These are phyloP conservation scores for Apaloderma vittatum DNA, from an alignment of 2,113 vertebrate genomes.

Conservation along the genomic window DNA sequence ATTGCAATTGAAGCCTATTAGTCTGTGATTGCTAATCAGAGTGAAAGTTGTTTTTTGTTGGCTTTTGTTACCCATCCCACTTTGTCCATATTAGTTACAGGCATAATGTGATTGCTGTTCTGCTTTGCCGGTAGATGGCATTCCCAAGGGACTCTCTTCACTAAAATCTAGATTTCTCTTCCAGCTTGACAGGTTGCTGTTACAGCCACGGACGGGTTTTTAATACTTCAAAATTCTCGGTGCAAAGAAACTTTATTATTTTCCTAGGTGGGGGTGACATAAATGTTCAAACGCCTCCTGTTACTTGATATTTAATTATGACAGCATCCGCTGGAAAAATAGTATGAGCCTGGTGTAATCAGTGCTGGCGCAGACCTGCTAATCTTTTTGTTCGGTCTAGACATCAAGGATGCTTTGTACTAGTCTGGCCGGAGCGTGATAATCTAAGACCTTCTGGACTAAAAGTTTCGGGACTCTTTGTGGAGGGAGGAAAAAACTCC, in stretches of 20 bases:
- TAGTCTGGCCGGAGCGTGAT: slow-evolving; percentile 4
- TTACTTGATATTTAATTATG: slow-evolving; percentile 58
- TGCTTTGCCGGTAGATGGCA: not conserved
- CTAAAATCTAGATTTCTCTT: not conserved
- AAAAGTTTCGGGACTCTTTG: not conserved
- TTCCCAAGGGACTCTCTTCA: not conserved
- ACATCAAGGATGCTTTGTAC: slow-evolving; percentile 57
- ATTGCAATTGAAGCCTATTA: slow-evolving; percentile 27
- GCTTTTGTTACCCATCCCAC: slow-evolving; percentile 33
- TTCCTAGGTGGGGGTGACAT: slow-evolving; percentile 23
- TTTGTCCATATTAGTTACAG: slow-evolving; percentile 32
- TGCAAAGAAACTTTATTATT: slow-evolving; percentile 11
- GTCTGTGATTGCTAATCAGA: not conserved
- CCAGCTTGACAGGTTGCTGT: not conserved
- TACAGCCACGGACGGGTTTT: not conserved
- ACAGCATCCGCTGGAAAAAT: slow-evolving; percentile 50
- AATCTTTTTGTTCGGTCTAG: slow-evolving; percentile 58
- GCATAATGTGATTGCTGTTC: slow-evolving; percentile 13
- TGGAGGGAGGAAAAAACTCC: slow-evolving; percentile 22
- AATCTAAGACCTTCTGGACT: slow-evolving; percentile 37
- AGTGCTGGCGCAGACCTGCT: slow-evolving; percentile 18
- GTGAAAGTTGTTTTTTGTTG: not conserved
- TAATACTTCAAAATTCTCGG: not conserved
- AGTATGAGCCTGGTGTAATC: slow-evolving; percentile 12
- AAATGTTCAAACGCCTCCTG: slow-evolving; percentile 25